Evolutionary conservation across 2,888 invertebrate genomes (phyloP).

Genomic region (Criorhina ranunculi): DNA sequence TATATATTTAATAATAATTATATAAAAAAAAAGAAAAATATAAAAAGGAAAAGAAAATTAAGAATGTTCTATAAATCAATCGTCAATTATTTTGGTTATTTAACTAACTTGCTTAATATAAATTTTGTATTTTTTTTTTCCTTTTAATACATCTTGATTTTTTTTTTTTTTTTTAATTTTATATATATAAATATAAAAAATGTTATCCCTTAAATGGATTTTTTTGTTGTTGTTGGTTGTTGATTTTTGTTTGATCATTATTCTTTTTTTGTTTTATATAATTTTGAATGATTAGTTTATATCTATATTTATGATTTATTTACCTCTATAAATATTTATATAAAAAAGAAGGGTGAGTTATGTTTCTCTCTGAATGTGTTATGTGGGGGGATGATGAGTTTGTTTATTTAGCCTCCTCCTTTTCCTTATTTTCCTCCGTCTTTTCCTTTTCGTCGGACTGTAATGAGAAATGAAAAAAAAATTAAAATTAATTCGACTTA

Average conservation of each 20-base stretch:
- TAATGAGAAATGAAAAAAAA: conserved; percentile 80
- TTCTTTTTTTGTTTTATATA: conserved; percentile 58
- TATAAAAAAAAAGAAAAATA: conserved; percentile 50
- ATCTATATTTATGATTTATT: conserved; percentile 76
- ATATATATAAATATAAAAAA: conserved; percentile 79
- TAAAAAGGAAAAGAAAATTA: conserved; percentile 59
- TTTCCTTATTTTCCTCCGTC: conserved; percentile 90
- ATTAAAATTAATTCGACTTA: neutral
- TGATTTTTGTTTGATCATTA: conserved; percentile 56
- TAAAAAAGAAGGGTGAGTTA: conserved; percentile 77
- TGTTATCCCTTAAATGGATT: conserved; percentile 71
- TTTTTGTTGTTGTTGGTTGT: conserved; percentile 65
- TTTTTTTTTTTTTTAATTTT: conserved; percentile 78
- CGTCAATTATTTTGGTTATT: conserved; percentile 74
- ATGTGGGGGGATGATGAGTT: conserved; percentile 66
- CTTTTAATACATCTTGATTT: conserved; percentile 71
- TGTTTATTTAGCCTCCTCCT: conserved; percentile 85
- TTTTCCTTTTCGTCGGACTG: conserved; percentile 92
- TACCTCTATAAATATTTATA: conserved; percentile 77
- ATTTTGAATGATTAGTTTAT: conserved; percentile 76
- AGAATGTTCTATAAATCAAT: conserved; percentile 75
- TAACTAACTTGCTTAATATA: conserved; percentile 76
- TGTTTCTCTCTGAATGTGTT: conserved; percentile 74
- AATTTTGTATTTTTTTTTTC: conserved; percentile 64
- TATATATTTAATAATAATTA: conserved; percentile 74